Evolutionary conservation across 2,888 invertebrate genomes (phyloP), one percentile per base, ranked within the genome.

Genomic region (Melanargia galathea): DNA sequence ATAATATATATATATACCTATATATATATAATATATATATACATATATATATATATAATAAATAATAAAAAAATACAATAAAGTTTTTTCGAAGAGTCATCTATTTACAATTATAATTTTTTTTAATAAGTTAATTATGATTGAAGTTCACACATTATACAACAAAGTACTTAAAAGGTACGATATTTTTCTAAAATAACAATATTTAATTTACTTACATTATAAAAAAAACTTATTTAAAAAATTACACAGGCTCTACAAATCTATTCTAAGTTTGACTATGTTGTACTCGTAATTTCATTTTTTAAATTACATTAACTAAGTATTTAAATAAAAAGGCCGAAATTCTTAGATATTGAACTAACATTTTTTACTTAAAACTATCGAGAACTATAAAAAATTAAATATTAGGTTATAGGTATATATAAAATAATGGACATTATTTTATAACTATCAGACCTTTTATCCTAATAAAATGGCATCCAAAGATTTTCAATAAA

Each of bases 181-280:
- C 30, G 30, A 35, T 13, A 35, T 13, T 35, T 35, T 13, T 1
- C 7, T 40, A 40, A 6, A 6, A 6, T 40, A 40, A 40, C 7
- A 40, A 40, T 40, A 16, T 16, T 40, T n/a, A 16, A 40, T 35
- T 35, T 35, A 40, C 7, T 8, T 13, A 38, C 13, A 5, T 38
- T 38, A 10, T 16, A n/a, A 48, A 51, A 51, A 51, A 51, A 51
- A 18, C 30, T 40, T 55, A 55, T 40, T n/a, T 24, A 10, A n/a
- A 55, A 24, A n/a, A 18, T 20, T 35, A 38, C n/a, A n/a, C n/a
- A n/a, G n/a, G n/a, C n/a, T n/a, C n/a, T n/a, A 43, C 48, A 61
- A 63, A 58, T 66, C 11, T 64, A 66, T 38, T 58, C 64, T 66
- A 64, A 43, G 7, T 40, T 62, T 66, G 66, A 66, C 66, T 66